Evolutionary conservation across 2,113 vertebrate species (phyloP), one percentile per base, ranked within the genome.

Genomic region (Phylloscopus trochilus): DNA sequence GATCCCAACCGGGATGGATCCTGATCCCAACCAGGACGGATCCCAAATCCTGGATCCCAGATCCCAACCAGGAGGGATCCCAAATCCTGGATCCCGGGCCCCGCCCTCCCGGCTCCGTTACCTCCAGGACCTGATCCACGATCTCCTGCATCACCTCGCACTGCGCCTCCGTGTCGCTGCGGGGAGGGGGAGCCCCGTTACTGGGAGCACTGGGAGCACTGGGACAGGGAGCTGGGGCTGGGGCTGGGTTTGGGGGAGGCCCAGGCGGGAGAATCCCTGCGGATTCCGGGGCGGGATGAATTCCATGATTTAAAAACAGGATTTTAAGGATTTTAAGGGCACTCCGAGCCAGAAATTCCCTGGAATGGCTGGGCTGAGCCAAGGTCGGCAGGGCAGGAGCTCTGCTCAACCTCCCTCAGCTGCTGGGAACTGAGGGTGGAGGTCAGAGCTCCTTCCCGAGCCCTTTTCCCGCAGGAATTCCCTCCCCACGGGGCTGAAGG

Each of bases 81-180:
- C 30, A 2, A 19, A 18, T 44, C 44, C 43, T 39, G 37, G 37
- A 39, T 39, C 37, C 37, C 10, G 37, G 6, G 26, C 8, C n/a
- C 49, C 69, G 2, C 3, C 20, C 37, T 59, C 49, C 46, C 33
- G 2, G 37, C 22, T 23, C 20, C 1, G 13, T 89, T 94, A 99
- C 99, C 99, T 99, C 99, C 91, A 99, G 96, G 76, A 99, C 99
- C 81, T 99, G 98, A 94, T 99, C 99, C 97, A 99, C 99, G 9
- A 99, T 99, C 62, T 99, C 99, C 98, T 99, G 99, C 99, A 99
- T 99, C 92, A 99, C 98, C 95, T 99, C 99, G 96, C 99, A 99
- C 90, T 99, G 99, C 26, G 98, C 98, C 97, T 99, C 99, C 3
- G 99, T 99, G 89, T 99, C 99, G 43, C 99, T 98, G 96, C 77